Percentiles rank a stretch among this genome's conserved stretches.
Evolutionary conservation across 2,797 vertebrate genomes (phyloP).

Genomic region (Fratercula arctica): DNA sequence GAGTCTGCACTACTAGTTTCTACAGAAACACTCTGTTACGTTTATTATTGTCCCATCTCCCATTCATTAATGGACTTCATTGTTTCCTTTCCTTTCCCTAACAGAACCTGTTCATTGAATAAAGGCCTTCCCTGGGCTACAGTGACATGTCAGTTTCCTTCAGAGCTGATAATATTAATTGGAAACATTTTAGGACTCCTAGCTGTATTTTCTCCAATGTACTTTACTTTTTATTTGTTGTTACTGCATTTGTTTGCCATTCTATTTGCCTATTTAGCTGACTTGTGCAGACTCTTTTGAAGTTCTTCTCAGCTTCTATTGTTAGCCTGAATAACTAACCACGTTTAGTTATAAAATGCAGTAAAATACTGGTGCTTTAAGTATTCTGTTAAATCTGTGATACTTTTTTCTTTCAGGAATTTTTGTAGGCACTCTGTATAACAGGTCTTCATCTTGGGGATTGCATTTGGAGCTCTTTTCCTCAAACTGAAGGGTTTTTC

Average conservation of each 20-base stretch:
- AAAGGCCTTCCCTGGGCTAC: not conserved
- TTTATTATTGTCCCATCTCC: not conserved
- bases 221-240: not conserved
- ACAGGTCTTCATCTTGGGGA: not conserved
- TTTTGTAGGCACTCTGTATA: not conserved
- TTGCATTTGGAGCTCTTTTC: not conserved
- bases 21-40: not conserved
- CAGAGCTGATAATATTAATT: not conserved
- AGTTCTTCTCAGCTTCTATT: not conserved
- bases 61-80: not conserved
- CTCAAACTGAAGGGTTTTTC: not conserved
- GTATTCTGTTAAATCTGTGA: not conserved
- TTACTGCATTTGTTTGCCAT: not conserved
- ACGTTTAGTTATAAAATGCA: not conserved
- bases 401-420: not conserved
- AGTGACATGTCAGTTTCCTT: not conserved
- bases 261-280: not conserved
- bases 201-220: not conserved
- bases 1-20: not conserved
- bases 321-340: not conserved
- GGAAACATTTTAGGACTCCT: not conserved
- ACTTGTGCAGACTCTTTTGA: not conserved
- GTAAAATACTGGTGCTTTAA: not conserved
- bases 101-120: not conserved
- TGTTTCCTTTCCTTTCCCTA: not conserved